Evolutionary conservation across 2,888 invertebrate genomes (phyloP).

Genomic region (Lutraria lutraria): DNA sequence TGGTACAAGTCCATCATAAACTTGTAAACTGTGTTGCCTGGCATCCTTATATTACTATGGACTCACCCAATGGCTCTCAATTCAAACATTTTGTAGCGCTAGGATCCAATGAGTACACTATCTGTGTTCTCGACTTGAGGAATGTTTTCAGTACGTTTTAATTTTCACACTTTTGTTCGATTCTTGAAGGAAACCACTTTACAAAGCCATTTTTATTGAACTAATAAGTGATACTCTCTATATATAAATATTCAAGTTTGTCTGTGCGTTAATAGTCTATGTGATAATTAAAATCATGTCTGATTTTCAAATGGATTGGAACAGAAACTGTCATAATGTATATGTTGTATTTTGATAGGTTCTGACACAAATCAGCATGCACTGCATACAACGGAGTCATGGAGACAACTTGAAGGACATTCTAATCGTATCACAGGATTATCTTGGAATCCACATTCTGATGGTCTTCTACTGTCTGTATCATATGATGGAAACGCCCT

Average conservation of each 20-base stretch:
- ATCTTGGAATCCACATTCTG: slow-evolving; percentile 91
- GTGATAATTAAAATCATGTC: too few species aligned
- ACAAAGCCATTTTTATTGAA: too few species aligned
- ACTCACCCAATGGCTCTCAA: slow-evolving; percentile 88
- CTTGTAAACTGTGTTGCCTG: slow-evolving; percentile 90
- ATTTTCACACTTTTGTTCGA: not conserved
- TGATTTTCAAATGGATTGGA: too few species aligned
- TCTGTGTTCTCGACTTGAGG: slow-evolving; percentile 88
- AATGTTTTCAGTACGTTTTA: slow-evolving; percentile 58
- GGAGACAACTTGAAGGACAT: slow-evolving; percentile 87
- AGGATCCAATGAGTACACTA: slow-evolving; percentile 88
- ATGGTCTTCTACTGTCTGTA: slow-evolving; percentile 90
- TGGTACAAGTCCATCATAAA: slow-evolving; percentile 89
- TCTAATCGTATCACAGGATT: slow-evolving; percentile 88
- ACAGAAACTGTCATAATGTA: not conserved
- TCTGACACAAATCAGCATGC: slow-evolving; percentile 27
- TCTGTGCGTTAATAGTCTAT: too few species aligned
- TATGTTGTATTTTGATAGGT: not conserved
- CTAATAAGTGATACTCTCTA: too few species aligned
- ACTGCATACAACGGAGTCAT: slow-evolving; percentile 72
- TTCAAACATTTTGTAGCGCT: slow-evolving; percentile 90
- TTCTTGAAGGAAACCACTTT: too few species aligned
- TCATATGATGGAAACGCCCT: slow-evolving; percentile 91
- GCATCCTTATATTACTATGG: slow-evolving; percentile 91
- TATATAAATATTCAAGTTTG: too few species aligned